Evolutionary conservation across 2,888 invertebrate genomes (phyloP).

Genomic region (Buathra laborator): DNA sequence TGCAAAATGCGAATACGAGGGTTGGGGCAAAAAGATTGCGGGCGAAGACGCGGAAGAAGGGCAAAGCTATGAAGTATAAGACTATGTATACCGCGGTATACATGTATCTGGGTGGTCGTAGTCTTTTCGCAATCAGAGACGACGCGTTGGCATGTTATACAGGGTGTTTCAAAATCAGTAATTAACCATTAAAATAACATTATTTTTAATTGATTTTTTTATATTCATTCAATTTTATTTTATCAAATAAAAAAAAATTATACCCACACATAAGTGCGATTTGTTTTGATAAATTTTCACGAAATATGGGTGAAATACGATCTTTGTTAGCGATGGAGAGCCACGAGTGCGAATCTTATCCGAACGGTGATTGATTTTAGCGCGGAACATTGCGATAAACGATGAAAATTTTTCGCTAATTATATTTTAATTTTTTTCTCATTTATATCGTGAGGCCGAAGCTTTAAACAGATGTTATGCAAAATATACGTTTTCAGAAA

Average conservation of each 20-base stretch:
- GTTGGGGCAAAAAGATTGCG: slow-evolving; percentile 35
- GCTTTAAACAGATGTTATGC: neutral
- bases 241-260: no score
- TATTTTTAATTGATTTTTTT: neutral
- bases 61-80: neutral
- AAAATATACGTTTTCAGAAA: neutral
- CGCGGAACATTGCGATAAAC: no score
- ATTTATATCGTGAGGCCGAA: no score
- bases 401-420: no score
- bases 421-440: no score
- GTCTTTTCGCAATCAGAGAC: slow-evolving; percentile 20
- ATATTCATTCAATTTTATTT: no score
- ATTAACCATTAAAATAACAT: neutral
- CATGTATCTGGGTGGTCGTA: neutral
- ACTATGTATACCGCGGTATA: neutral
- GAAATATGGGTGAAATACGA: no score
- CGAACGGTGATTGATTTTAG: no score
- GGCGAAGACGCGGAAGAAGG: slow-evolving; percentile 47
- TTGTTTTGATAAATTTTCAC: no score
- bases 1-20: slow-evolving; percentile 18
- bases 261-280: no score
- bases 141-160: neutral
- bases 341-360: no score
- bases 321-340: no score
- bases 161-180: neutral